phyloP scores from a whole-genome alignment of 2,797 vertebrate species.

The Microchirus variegatus region DNA sequence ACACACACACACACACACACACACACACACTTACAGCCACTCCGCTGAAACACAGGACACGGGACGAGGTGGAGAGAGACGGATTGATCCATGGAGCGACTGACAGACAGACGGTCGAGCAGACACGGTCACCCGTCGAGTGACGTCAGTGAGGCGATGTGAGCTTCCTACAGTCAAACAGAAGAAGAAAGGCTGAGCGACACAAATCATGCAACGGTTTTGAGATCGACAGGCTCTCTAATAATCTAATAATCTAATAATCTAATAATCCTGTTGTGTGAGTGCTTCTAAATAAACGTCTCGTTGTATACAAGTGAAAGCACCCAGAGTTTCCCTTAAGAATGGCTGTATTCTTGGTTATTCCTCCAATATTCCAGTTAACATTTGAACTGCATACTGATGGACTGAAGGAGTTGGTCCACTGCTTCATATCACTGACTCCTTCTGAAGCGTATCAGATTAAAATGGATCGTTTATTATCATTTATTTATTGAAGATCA shows the following conservation, averaged over 20 bases:
- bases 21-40: constrained; percentile 36
- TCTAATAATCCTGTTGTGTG: no score
- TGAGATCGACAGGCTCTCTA: not conserved
- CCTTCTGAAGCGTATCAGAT: no score
- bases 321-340: not conserved
- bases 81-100: constrained; percentile 14
- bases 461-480: not conserved
- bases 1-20: constrained; percentile 20
- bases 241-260: no score
- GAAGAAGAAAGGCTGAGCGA: no score
- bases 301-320: not conserved
- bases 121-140: not conserved
- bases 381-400: no score
- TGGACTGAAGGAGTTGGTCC: no score
- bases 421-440: no score
- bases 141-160: no score
- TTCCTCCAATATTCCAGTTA: not conserved
- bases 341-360: not conserved
- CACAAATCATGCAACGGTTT: no score
- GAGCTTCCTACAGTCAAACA: no score
- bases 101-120: constrained; percentile 16
- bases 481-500: no score
- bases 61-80: constrained; percentile 24
- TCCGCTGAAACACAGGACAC: constrained; percentile 23
- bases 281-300: no score